Base-by-base conservation (phyloP, 1,140 invertebrate genomes). In the Leguminivora glycinivorella region DNA sequence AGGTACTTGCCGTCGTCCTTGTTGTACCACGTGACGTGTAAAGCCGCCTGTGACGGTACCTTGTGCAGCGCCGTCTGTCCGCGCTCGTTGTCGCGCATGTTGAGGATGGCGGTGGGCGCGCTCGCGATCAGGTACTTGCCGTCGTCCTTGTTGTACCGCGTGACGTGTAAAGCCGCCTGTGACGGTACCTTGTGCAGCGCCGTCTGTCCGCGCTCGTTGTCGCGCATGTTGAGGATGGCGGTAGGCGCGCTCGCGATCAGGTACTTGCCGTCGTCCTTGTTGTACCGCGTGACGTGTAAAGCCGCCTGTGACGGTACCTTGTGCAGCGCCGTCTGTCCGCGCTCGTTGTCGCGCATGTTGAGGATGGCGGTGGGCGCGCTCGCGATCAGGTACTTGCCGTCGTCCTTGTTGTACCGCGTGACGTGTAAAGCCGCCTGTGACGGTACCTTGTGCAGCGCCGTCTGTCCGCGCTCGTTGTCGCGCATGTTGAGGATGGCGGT, bases 61-160 rank as follows among this genome's bases (percentile, higher is more conserved):
- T 97, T 97, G 85, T 98, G 98, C 68, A 99, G 92, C 22, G 98
- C 97, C 40, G 98, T 98, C 91, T 98, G 97, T 56, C 97, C 97
- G 82, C 97, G 95, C 82, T 97, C 96, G 85, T 95, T 96, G 83
- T 98, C 97, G 68, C 95, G 93, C 95, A 98, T 96, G 83, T 98
- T 96, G 71, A 98, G n/a, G n/a, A n/a, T n/a, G n/a, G n/a, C n/a
- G n/a, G n/a, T n/a, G n/a, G n/a, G n/a, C n/a, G n/a, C n/a, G n/a
- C n/a, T n/a, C n/a, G n/a, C n/a, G n/a, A n/a, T n/a, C n/a, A n/a
- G n/a, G n/a, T n/a, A n/a, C n/a, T n/a, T n/a, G n/a, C n/a, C n/a
- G n/a, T n/a, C n/a, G n/a, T n/a, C n/a, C n/a, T n/a, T n/a, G n/a
- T n/a, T n/a, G n/a, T n/a, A 95, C 72, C 95, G 93, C 19, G 96